Conservation (phyloP, 2,797 vertebrate species). For the Dipus sagitta region DNA sequence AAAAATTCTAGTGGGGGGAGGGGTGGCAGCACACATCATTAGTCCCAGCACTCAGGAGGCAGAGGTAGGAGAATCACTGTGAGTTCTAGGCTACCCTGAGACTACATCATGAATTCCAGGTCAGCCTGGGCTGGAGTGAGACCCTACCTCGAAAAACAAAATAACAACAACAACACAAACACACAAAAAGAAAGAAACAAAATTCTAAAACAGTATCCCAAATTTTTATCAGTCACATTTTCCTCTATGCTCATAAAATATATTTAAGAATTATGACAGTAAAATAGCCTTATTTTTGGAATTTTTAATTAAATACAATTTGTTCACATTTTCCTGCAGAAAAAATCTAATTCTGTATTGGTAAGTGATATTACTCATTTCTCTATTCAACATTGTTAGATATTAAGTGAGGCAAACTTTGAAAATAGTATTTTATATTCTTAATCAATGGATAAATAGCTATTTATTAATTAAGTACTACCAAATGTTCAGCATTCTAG, state of each 20-base stretch:
- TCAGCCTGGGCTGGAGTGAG: no score
- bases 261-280: slow-evolving; percentile 17
- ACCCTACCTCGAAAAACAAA: no score
- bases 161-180: no score
- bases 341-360: background rate
- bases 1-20: no score
- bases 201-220: slow-evolving; percentile 25
- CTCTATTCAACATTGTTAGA: background rate
- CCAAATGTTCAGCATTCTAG: background rate
- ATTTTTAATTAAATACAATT: slow-evolving; percentile 40
- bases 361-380: background rate
- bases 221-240: slow-evolving; percentile 41
- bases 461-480: background rate
- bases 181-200: background rate
- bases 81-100: no score
- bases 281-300: slow-evolving; percentile 1
- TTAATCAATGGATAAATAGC: slow-evolving; percentile 16
- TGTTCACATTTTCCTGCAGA: slow-evolving; percentile 10
- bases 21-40: no score
- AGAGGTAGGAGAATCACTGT: no score
- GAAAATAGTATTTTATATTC: background rate
- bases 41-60: no score
- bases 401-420: background rate
- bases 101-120: no score
- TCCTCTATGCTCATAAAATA: slow-evolving; percentile 1